A percentile compares a stretch with the other conserved stretches of the same genome.
phyloP scores from a whole-genome alignment of 2,797 vertebrate species.

The Balearica regulorum region DNA sequence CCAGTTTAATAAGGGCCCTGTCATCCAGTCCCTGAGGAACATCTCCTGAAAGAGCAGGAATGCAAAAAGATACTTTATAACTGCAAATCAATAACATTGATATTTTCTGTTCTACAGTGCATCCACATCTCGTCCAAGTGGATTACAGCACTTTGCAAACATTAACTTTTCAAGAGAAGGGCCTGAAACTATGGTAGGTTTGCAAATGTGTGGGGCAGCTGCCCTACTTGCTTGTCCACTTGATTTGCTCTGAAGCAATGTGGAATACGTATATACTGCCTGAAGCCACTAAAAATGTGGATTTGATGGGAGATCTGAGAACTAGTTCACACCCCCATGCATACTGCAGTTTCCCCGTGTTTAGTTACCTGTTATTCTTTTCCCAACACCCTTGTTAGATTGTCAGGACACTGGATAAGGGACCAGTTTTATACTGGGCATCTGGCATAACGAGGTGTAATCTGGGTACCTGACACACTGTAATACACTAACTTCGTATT shows the following conservation, averaged over 20 bases:
- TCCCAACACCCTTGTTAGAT: background rate
- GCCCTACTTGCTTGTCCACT: background rate
- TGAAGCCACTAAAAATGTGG: background rate
- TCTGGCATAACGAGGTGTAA: background rate
- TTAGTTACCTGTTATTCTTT: background rate
- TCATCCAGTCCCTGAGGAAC: slow-evolving; percentile 17
- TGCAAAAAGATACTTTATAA: slow-evolving; percentile 15
- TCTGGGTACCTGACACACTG: background rate
- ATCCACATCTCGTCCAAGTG: background rate
- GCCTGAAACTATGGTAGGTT: background rate
- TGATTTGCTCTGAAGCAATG: background rate
- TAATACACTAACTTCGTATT: background rate
- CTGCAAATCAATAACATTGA: slow-evolving; percentile 24
- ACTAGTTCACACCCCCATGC: fast-evolving
- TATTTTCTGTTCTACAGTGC: background rate
- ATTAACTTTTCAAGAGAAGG: background rate
- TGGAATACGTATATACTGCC: background rate
- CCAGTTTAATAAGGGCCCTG: slow-evolving; percentile 48
- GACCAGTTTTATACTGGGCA: background rate
- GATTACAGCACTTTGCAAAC: background rate
- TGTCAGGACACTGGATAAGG: background rate
- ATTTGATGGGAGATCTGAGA: background rate
- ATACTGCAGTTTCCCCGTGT: background rate
- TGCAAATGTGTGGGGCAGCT: background rate
- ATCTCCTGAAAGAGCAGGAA: slow-evolving; percentile 28